These are phyloP conservation scores for Danio tinwini DNA, from an alignment of 2,797 vertebrate genomes.

Conservation along the genomic window DNA sequence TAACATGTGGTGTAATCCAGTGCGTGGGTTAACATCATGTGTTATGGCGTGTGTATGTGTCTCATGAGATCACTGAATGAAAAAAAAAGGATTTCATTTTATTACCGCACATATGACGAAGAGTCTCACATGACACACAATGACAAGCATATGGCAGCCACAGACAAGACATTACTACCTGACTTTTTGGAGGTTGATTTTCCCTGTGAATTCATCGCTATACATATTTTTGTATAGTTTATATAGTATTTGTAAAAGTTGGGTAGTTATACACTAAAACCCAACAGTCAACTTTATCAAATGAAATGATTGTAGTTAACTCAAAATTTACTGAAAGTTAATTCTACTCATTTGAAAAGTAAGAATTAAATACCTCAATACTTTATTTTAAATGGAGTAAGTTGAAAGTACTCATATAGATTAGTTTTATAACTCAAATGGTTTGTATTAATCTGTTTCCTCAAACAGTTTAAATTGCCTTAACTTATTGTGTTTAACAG, in stretches of 20 bases:
- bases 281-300: no score
- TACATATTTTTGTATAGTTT: not conserved
- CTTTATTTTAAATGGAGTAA: no score
- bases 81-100: conserved; percentile 2
- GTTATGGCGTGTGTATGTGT: conserved; percentile 1
- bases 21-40: conserved; percentile 16
- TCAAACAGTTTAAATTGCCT: no score
- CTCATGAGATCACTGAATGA: conserved; percentile 37
- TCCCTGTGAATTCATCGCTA: not conserved
- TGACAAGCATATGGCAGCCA: not conserved
- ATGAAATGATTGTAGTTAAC: no score
- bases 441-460: no score
- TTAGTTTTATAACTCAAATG: no score
- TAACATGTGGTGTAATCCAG: conserved; percentile 20
- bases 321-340: no score
- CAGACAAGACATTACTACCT: conserved; percentile 22
- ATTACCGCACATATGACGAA: not conserved
- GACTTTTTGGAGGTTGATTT: not conserved
- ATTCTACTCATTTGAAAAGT: no score
- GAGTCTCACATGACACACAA: not conserved
- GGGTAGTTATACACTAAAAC: no score
- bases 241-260: not conserved
- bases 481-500: no score
- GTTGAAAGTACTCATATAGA: no score
- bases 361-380: no score